Conservation (phyloP, 2,888 invertebrate genomes). For the Drosophila kuntzei region DNA sequence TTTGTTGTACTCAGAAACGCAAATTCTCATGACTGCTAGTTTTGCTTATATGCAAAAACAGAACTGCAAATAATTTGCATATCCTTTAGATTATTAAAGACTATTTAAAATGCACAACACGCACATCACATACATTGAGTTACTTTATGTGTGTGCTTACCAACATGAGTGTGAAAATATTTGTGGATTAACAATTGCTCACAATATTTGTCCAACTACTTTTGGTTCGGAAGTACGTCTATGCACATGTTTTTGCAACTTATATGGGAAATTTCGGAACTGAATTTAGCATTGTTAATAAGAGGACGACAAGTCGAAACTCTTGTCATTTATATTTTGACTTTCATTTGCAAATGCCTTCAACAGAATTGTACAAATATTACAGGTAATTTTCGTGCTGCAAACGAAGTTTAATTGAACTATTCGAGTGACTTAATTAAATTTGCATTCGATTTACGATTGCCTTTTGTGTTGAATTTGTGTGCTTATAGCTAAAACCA, state of each 20-base stretch:
- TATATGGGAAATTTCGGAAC: neutral
- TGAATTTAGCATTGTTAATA: neutral
- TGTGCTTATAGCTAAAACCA: conserved; percentile 10
- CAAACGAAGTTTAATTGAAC: conserved; percentile 29
- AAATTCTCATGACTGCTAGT: neutral
- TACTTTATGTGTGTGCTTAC: neutral
- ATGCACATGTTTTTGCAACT: conserved; percentile 12
- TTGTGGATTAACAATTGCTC: conserved; percentile 6
- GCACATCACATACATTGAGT: conserved; percentile 8
- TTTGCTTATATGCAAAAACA: conserved; percentile 13
- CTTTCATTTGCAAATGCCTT: neutral
- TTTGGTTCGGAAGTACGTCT: neutral
- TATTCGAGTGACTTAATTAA: conserved; percentile 34
- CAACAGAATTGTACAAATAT: conserved; percentile 3
- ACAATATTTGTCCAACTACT: conserved; percentile 16
- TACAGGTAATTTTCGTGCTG: conserved; percentile 11
- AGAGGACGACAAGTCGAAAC: neutral
- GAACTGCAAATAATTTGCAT: conserved; percentile 44
- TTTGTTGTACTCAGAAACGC: conserved; percentile 9
- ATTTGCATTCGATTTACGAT: conserved; percentile 41
- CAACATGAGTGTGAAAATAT: conserved; percentile 15
- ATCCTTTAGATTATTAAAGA: conserved; percentile 13
- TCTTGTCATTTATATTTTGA: conserved; percentile 15
- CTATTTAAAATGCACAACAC: conserved; percentile 27
- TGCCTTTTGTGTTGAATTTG: conserved; percentile 39